These are phyloP conservation scores for Hyppa rectilinea DNA, from an alignment of 2,888 invertebrate genomes.

Conservation along the genomic window DNA sequence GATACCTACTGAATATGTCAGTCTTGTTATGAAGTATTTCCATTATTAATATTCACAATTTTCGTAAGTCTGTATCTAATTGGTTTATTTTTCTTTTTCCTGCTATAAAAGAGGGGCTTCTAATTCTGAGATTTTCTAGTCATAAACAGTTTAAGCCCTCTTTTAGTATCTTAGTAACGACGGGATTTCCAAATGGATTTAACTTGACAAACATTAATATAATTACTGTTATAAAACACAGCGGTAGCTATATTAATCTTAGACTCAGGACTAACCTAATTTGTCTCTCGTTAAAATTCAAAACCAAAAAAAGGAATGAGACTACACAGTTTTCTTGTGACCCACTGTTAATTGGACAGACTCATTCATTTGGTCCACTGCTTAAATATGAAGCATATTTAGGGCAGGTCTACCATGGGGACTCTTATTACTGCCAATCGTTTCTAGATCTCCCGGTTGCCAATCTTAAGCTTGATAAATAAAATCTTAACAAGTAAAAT, in stretches of 20 bases:
- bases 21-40: neutral
- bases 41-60: neutral
- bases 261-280: conserved; percentile 4
- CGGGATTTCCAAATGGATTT: conserved; percentile 7
- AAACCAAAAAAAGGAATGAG: neutral
- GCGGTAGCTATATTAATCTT: neutral
- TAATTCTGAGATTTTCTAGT: neutral
- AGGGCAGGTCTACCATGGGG: too few relatives aligned
- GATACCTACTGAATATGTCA: conserved; percentile 11
- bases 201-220: neutral
- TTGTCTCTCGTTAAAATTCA: neutral
- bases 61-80: neutral
- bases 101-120: neutral
- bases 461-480: neutral
- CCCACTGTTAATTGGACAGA: neutral
- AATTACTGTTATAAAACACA: neutral
- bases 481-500: neutral
- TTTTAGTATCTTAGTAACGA: neutral
- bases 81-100: neutral
- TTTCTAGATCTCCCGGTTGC: neutral
- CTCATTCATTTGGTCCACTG: too few relatives aligned
- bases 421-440: neutral
- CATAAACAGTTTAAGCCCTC: neutral
- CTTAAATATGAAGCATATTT: too few relatives aligned
- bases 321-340: neutral